phyloP scores from a whole-genome alignment of 1,140 invertebrate species.

The Pemphigus obesinymphae region DNA sequence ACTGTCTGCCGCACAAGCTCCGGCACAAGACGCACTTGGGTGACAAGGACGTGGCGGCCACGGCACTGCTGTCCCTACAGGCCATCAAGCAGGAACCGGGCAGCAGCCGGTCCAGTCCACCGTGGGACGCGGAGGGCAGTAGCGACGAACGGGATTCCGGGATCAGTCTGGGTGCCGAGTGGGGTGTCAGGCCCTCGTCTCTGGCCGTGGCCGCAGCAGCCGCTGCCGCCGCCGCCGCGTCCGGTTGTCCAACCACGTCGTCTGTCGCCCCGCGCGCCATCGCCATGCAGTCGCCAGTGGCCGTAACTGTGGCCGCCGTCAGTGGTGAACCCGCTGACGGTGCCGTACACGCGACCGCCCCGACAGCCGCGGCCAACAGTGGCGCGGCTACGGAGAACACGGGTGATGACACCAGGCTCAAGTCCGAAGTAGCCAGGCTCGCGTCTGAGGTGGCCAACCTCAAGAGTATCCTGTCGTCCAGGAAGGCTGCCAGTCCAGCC shows the following conservation, averaged over 20 bases:
- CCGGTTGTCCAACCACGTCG: constrained; percentile 55
- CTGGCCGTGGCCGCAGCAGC: constrained; percentile 50
- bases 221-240: constrained; percentile 52
- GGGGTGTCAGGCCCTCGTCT: constrained; percentile 50
- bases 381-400: constrained; percentile 50
- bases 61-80: constrained; percentile 69
- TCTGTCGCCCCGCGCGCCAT: constrained; percentile 62
- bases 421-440: constrained; percentile 77
- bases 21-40: constrained; percentile 87
- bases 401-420: constrained; percentile 60
- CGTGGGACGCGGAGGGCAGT: constrained; percentile 77
- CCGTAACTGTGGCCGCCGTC: constrained; percentile 79
- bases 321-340: constrained; percentile 69
- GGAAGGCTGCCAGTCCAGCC: not conserved
- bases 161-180: constrained; percentile 73
- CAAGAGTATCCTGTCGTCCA: constrained; percentile 56
- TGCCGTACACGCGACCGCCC: constrained; percentile 42
- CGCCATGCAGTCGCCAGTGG: constrained; percentile 84
- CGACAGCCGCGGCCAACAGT: constrained; percentile 41
- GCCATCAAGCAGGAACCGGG: constrained; percentile 79
- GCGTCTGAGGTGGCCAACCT: constrained; percentile 89
- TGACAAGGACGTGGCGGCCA: constrained; percentile 74
- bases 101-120: constrained; percentile 61
- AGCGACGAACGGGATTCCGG: constrained; percentile 84
- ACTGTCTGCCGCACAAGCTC: constrained; percentile 78